These are phyloP conservation scores for Rhagologus leucostigma DNA, from an alignment of 2,113 vertebrate species.

Conservation along the genomic window DNA sequence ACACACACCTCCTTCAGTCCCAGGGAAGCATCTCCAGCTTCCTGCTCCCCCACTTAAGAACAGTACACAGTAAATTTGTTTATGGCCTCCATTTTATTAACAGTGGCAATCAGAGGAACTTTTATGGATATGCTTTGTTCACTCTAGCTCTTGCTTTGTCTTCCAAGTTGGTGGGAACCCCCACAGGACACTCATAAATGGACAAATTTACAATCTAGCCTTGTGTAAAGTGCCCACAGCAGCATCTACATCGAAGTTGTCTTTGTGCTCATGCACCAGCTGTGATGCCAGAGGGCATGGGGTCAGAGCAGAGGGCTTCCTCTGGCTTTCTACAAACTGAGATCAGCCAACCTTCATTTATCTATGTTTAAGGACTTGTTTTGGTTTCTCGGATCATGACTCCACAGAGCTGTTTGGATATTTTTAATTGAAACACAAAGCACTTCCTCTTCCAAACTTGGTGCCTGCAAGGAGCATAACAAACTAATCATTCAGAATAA, in stretches of 20 bases:
- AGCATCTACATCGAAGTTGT: slow-evolving; percentile 49
- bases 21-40: background rate
- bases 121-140: slow-evolving; percentile 63
- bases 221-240: slow-evolving; percentile 64
- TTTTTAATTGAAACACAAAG: slow-evolving; percentile 70
- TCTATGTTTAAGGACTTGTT: slow-evolving; percentile 61
- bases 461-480: slow-evolving; percentile 51
- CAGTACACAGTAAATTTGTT: slow-evolving; percentile 43
- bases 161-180: slow-evolving; percentile 59
- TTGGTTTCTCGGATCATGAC: slow-evolving; percentile 65
- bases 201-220: slow-evolving; percentile 71
- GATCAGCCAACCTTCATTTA: slow-evolving; percentile 59
- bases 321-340: slow-evolving; percentile 14
- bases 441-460: slow-evolving; percentile 65
- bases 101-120: slow-evolving; percentile 43
- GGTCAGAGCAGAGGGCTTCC: slow-evolving; percentile 65
- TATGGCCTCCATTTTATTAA: slow-evolving; percentile 61
- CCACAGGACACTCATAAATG: slow-evolving; percentile 66
- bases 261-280: slow-evolving; percentile 69
- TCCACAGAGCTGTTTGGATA: slow-evolving; percentile 64
- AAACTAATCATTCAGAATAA: slow-evolving; percentile 67
- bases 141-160: slow-evolving; percentile 48
- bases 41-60: background rate
- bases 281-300: slow-evolving; percentile 58
- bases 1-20: background rate